Conservation (phyloP, 2,888 invertebrate genomes). For the Eutolmus rufibarbis region DNA sequence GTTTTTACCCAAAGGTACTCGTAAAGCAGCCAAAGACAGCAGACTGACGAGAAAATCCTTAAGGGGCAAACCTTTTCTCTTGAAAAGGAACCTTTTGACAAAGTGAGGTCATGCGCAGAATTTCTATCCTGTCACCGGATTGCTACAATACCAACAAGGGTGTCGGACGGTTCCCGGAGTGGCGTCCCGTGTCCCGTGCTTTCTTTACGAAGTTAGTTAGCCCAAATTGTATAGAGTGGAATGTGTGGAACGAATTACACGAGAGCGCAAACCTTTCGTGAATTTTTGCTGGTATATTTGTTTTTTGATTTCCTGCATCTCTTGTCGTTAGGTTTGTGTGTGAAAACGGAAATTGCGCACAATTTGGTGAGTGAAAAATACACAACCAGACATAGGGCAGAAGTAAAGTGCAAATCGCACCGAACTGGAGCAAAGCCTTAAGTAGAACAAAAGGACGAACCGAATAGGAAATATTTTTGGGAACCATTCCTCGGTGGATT, state of each 20-base stretch:
- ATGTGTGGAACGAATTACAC: not conserved
- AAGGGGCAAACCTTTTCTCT: not conserved
- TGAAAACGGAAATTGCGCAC: slow-evolving; percentile 33
- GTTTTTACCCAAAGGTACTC: not conserved
- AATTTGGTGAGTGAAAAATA: slow-evolving; percentile 23
- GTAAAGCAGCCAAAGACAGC: not conserved
- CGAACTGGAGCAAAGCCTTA: not conserved
- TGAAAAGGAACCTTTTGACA: not conserved
- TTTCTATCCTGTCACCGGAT: not conserved
- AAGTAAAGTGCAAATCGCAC: slow-evolving; percentile 29
- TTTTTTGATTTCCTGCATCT: not conserved
- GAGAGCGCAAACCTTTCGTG: not conserved
- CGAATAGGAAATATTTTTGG: not conserved
- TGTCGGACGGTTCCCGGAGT: not conserved
- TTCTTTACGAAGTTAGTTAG: not conserved
- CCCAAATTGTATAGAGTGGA: not conserved
- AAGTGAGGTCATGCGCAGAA: not conserved
- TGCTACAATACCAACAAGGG: not conserved
- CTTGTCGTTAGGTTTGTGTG: not conserved
- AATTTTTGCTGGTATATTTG: not conserved
- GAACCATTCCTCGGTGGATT: not conserved
- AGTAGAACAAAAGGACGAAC: not conserved
- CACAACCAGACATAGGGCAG: not conserved
- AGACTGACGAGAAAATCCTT: not conserved
- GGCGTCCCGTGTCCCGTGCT: not conserved